Percentiles rank a stretch among this genome's conserved stretches.
Conservation (phyloP, 2,888 invertebrate species). For the Drosophila prolongata region DNA sequence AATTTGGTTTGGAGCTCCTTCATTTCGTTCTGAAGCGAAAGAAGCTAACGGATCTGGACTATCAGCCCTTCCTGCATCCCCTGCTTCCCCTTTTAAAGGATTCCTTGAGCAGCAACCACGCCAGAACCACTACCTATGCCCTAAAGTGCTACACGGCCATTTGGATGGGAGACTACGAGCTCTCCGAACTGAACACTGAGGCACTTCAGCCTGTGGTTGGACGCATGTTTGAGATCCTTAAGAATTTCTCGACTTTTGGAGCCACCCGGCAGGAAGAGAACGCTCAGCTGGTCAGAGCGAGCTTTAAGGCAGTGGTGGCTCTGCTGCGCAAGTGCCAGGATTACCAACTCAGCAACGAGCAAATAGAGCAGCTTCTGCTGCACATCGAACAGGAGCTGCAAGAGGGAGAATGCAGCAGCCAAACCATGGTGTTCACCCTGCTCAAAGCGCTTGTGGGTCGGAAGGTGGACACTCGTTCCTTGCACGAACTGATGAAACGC, state of each 20-base stretch:
- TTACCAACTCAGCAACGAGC: conserved; percentile 89
- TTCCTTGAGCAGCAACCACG: conserved; percentile 92
- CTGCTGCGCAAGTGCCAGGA: conserved; percentile 92
- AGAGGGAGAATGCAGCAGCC: conserved; percentile 89
- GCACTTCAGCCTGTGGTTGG: conserved; percentile 88
- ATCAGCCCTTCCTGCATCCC: conserved; percentile 91
- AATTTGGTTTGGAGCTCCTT: conserved; percentile 94
- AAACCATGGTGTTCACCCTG: conserved; percentile 94
- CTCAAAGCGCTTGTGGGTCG: conserved; percentile 93
- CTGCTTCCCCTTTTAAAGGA: conserved; percentile 90
- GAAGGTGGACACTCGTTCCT: conserved; percentile 89
- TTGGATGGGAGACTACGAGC: conserved; percentile 90
- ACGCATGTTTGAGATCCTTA: conserved; percentile 92
- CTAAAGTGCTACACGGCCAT: conserved; percentile 87
- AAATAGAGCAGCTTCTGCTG: conserved; percentile 91
- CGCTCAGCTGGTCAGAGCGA: conserved; percentile 92
- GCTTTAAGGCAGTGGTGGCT: conserved; percentile 95
- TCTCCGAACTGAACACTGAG: conserved; percentile 88
- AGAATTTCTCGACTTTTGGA: conserved; percentile 94
- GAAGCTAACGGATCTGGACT: conserved; percentile 87
- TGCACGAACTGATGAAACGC: conserved; percentile 93
- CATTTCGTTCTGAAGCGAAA: conserved; percentile 91
- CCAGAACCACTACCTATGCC: conserved; percentile 89
- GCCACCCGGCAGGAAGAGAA: conserved; percentile 94
- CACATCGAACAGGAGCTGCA: conserved; percentile 96